These are phyloP conservation scores for Brachypodius melanocephalos DNA, from an alignment of 2,113 vertebrate species.

Conservation along the genomic window DNA sequence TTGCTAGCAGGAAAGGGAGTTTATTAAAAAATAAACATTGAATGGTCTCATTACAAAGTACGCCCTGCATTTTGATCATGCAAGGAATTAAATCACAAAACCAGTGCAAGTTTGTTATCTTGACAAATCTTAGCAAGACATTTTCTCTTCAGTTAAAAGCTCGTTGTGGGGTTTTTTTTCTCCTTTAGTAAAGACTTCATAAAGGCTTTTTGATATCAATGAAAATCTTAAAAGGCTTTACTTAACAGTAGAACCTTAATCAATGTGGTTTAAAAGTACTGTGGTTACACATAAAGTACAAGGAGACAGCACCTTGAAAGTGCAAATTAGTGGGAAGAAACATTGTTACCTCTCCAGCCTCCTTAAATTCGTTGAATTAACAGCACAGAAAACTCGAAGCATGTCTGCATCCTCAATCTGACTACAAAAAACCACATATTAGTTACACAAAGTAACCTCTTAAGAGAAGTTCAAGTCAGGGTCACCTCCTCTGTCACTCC, in stretches of 20 bases:
- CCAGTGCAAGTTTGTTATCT: constrained; percentile 47
- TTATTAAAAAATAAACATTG: constrained; percentile 19
- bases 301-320: constrained; percentile 35
- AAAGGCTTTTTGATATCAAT: constrained; percentile 56
- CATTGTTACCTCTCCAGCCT: constrained; percentile 32
- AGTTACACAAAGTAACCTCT: neutral
- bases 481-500: neutral
- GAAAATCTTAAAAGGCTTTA: constrained; percentile 64
- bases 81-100: constrained; percentile 53
- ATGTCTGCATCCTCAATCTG: neutral
- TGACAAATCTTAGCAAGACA: constrained; percentile 52
- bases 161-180: constrained; percentile 45
- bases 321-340: constrained; percentile 57
- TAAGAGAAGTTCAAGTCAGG: neutral
- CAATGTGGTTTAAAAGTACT: constrained; percentile 52
- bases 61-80: constrained; percentile 1
- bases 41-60: constrained; percentile 36
- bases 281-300: constrained; percentile 1
- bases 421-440: neutral
- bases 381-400: neutral
- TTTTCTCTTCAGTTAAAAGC: constrained; percentile 59
- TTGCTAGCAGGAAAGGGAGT: neutral
- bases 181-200: constrained; percentile 31
- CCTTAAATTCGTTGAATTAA: constrained; percentile 10
- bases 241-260: constrained; percentile 61